Base-by-base conservation (phyloP, 2,113 vertebrate species). In the Phasianus colchicus region DNA sequence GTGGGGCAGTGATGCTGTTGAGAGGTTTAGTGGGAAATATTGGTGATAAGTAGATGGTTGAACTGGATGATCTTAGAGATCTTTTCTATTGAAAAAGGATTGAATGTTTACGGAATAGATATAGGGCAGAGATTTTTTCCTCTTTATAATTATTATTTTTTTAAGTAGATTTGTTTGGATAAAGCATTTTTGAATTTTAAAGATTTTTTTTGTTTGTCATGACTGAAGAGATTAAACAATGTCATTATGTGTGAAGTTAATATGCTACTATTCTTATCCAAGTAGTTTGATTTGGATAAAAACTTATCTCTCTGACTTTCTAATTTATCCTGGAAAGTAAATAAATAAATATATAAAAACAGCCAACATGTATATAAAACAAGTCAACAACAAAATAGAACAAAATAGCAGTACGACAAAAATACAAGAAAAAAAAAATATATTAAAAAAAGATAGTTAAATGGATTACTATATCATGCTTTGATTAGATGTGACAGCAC, bases 121-220 rank as follows among this genome's bases (percentile, higher is more conserved):
- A 63, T 29, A 36, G 25, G 5, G 38, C 19, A 36, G 4, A 74
- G 1, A 30, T 13, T 4, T 11, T 71, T 89, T 60, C 3, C 6
- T 2, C 14, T 40, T 50, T 0, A 7, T 64, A 30, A 30, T 55
- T 32, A 15, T 58, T 57, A 65, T 1, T 2, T 52, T 73, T 69
- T 60, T 22, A 79, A 6, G 38, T 57, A 34, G 0, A 1, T 42
- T 58, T 75, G 10, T 67, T 29, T 18, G 3, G 3, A 12, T 60
- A 45, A n/a, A 3, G 1, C 2, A 0, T 40, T 66, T 76, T 6
- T 5, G 29, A 4, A 0, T 9, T 8, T 11, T 15, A 25, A 7
- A 38, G 18, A 22, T 20, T 16, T 14, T 16, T 14, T 38, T 69
- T 24, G 1, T 11, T 50, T 73, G 14, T 45, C 30, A 32, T 43